Base-by-base conservation (phyloP, 2,888 invertebrate species). In the Aphodius granarius region DNA sequence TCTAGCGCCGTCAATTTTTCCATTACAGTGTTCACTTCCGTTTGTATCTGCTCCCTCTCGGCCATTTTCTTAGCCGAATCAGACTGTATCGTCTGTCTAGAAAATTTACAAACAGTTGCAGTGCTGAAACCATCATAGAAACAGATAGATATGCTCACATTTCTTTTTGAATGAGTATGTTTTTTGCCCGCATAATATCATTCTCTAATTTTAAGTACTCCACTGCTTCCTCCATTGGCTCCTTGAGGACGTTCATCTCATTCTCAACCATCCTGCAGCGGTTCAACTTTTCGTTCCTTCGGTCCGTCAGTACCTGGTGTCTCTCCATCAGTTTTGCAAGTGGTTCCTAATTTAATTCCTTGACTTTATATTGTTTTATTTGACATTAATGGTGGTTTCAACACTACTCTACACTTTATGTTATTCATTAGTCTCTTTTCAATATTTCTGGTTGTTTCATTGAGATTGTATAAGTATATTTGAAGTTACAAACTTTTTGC, bases 181-280 rank as follows among this genome's bases (percentile, higher is more conserved):
- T 95, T 82, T 92, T 92, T 1, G 91, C 90, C 73, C 90, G 88
- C 0, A 91, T 89, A 0, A 93, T 88, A 2, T 90, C 89, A 85
- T 99, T 99, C 84, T 97, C 95, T 18, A 92, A 85, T 79, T 92
- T 92, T 81, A 99, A 89, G 83, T 92, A 93, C 70, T 93, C 91
- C 0, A 95, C 90, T 0, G 95, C 95, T 75, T 94, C 93, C 76
- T 93, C 91, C 90, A 94, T 95, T 0, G 95, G 95, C 77, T 91
- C 92, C 82, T 94, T 92, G 72, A 97, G 86, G 81, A 93, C 93
- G 76, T 92, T 91, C 86, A 95, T 93, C 85, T 97, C 96, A 73
- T 92, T 92, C 83, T 95, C 93, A 5, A 96, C 93, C 22, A 95
- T 87, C 81, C 95, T 94, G 4, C 97, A 92, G 77, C 97, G 90